phyloP scores from a whole-genome alignment of 2,797 vertebrate species.

The Megaceryle alcyon region DNA sequence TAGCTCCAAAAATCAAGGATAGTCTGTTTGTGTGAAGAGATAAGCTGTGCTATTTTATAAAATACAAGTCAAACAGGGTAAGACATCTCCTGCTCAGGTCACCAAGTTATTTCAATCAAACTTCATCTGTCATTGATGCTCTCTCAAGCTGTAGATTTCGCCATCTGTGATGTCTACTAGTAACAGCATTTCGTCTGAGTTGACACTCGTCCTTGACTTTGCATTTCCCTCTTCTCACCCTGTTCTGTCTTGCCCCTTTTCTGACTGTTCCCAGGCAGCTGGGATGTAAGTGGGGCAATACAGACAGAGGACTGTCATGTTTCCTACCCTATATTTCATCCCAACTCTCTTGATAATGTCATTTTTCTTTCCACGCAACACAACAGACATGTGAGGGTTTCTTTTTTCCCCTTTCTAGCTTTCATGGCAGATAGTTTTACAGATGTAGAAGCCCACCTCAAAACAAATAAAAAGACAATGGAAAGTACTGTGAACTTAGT shows the following conservation, averaged over 20 bases:
- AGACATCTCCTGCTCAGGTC: not conserved
- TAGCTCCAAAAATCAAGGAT: accelerated
- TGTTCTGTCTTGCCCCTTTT: not conserved
- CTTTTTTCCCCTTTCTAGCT: not conserved
- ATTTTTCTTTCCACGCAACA: not conserved
- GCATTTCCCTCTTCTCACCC: accelerated
- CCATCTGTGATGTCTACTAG: too few species aligned
- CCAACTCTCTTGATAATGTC: not conserved
- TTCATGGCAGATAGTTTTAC: not conserved
- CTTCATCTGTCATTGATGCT: not conserved
- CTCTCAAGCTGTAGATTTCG: not conserved
- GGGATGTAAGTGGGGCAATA: not conserved
- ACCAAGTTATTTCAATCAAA: not conserved
- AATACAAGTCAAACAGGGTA: not conserved
- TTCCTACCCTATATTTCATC: not conserved
- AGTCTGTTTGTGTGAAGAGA: not conserved
- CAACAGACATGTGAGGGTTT: not conserved
- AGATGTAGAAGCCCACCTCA: not conserved
- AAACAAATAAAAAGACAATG: not conserved
- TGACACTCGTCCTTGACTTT: accelerated
- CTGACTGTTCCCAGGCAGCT: not conserved
- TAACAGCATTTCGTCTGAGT: accelerated
- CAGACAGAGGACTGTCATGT: not conserved
- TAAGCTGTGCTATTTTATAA: not conserved
- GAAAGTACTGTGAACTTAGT: not conserved